Evolutionary conservation across 2,888 invertebrate genomes (phyloP).

Genomic region (Cordilura impudica): DNA sequence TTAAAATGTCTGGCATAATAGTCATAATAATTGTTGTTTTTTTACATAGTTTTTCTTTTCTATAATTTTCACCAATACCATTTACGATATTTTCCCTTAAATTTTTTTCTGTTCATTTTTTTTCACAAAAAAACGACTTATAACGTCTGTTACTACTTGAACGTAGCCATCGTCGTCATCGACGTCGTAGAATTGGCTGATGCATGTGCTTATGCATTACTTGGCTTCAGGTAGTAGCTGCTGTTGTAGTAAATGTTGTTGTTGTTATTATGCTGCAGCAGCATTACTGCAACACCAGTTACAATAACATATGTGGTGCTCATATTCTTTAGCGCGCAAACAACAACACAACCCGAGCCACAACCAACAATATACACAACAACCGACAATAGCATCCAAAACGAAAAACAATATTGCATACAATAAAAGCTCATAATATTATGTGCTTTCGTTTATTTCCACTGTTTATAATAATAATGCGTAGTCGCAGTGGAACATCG

Average conservation of each 20-base stretch:
- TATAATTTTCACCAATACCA: slow-evolving; percentile 74
- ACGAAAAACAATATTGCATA: slow-evolving; percentile 48
- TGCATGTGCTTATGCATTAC: slow-evolving; percentile 1
- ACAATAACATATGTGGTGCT: slow-evolving; percentile 47
- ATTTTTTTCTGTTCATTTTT: slow-evolving; percentile 69
- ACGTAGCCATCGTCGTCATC: slow-evolving; percentile 30
- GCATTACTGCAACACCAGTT: slow-evolving; percentile 44
- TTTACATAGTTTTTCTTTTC: slow-evolving; percentile 58
- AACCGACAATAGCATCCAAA: not conserved
- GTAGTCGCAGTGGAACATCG: slow-evolving; percentile 29
- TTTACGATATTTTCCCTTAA: slow-evolving; percentile 77
- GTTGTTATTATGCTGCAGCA: slow-evolving; percentile 30
- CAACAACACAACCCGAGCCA: slow-evolving; percentile 20
- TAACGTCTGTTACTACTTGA: slow-evolving; percentile 59
- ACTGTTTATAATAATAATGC: slow-evolving; percentile 1
- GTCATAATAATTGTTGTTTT: slow-evolving; percentile 37
- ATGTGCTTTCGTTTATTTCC: slow-evolving; percentile 52
- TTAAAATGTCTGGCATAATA: not conserved
- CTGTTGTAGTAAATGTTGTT: slow-evolving; percentile 9
- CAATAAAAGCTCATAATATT: slow-evolving; percentile 52
- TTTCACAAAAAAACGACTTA: slow-evolving; percentile 58
- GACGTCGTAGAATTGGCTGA: slow-evolving; percentile 24
- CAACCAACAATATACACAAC: not conserved
- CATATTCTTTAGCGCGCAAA: slow-evolving; percentile 30
- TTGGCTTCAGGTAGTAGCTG: slow-evolving; percentile 20